Percentiles rank a stretch among this genome's conserved stretches.
Conservation (phyloP, 2,888 invertebrate species). For the Cerastis rubricosa region DNA sequence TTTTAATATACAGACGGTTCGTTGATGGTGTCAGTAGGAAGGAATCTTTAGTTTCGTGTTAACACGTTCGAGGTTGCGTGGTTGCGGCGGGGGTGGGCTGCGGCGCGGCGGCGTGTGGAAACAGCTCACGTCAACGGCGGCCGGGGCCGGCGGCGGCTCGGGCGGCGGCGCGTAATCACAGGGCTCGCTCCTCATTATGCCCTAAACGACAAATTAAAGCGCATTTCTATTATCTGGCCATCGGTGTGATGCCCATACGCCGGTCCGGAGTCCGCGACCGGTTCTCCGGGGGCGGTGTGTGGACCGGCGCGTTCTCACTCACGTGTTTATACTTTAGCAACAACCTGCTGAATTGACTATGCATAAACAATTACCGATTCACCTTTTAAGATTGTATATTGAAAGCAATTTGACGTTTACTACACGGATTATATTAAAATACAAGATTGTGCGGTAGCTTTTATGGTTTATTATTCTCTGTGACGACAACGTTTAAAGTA, state of each 20-base stretch:
- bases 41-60: conserved; percentile 69
- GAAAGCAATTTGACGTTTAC: conserved; percentile 61
- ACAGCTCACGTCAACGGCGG: conserved; percentile 90
- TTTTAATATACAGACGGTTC: neutral
- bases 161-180: conserved; percentile 90
- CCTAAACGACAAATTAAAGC: conserved; percentile 91
- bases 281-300: conserved; percentile 76
- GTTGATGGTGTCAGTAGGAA: conserved; percentile 35
- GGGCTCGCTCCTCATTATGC: conserved; percentile 89
- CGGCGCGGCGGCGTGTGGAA: conserved; percentile 77
- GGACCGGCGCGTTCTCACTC: conserved; percentile 70
- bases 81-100: conserved; percentile 72
- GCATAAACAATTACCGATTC: conserved; percentile 76
- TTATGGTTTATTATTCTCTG: conserved; percentile 28
- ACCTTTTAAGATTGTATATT: conserved; percentile 68
- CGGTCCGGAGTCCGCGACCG: conserved; percentile 75
- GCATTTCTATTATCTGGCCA: conserved; percentile 90
- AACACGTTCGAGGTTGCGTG: conserved; percentile 77
- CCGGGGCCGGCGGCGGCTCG: conserved; percentile 86
- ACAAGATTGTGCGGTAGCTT: conserved; percentile 49
- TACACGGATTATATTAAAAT: conserved; percentile 33
- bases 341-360: conserved; percentile 75
- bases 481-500: conserved; percentile 25
- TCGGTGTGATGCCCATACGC: conserved; percentile 81
- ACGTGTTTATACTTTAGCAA: conserved; percentile 75